These are phyloP conservation scores for Drosophila sucinea DNA, from an alignment of 1,140 invertebrate species.

Conservation along the genomic window DNA sequence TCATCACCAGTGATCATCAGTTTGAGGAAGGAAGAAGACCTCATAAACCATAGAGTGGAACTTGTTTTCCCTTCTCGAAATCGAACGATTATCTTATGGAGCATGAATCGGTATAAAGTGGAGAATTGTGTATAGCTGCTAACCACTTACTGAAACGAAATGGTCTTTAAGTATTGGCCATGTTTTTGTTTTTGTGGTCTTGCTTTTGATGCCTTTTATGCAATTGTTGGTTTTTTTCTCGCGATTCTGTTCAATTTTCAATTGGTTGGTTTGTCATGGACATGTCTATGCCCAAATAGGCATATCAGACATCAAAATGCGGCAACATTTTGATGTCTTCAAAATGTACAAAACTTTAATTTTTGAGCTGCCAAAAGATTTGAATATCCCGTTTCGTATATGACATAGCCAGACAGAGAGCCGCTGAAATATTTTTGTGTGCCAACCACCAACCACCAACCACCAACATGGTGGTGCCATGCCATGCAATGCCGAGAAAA, in stretches of 20 bases:
- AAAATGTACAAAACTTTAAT: slow-evolving; percentile 20
- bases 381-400: slow-evolving; percentile 63
- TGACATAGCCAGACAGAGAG: slow-evolving; percentile 39
- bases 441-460: slow-evolving; percentile 61
- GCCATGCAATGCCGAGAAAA: background rate
- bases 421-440: slow-evolving; percentile 32
- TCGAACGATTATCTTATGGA: too few species aligned
- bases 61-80: too few species aligned
- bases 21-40: too few species aligned
- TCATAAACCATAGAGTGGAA: too few species aligned
- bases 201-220: slow-evolving; percentile 8
- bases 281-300: slow-evolving; percentile 73
- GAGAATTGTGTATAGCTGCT: too few species aligned
- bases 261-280: slow-evolving; percentile 41
- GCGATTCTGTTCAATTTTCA: slow-evolving; percentile 38
- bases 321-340: slow-evolving; percentile 66
- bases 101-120: too few species aligned
- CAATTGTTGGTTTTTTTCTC: background rate
- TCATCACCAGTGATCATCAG: too few species aligned
- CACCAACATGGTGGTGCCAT: slow-evolving; percentile 33
- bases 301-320: slow-evolving; percentile 76
- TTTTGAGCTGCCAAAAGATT: slow-evolving; percentile 62
- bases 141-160: too few species aligned
- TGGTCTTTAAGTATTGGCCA: too few species aligned
- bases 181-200: too few species aligned